Evolutionary conservation across 2,888 invertebrate genomes (phyloP), one percentile per base, ranked within the genome.

Genomic region (Seladonia tumulorum): DNA sequence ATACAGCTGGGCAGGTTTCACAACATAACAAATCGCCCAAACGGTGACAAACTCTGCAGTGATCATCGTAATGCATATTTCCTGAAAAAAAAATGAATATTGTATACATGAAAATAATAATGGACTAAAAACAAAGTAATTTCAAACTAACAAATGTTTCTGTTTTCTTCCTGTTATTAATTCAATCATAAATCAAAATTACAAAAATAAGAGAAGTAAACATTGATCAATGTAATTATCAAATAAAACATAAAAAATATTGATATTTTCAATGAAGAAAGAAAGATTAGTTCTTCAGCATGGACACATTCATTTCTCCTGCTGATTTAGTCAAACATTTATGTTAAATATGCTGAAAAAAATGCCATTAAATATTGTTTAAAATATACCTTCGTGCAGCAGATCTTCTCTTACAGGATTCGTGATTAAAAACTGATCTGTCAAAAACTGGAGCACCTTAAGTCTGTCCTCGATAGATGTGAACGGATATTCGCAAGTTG

Each of bases 1-100:
- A 99, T 39, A 99, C 99, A 47, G 99, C 99, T 35, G 99, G 99
- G 94, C 99, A 99, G 5, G 98, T 98, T 95, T 99, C 99, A 95
- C 99, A 99, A 94, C 99, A 99, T 18, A 99, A 95, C 76, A 99
- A 96, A 95, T 99, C 99, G 45, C 99, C 99, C 81, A 98, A 96
- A 84, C 98, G 97, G 95, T 99, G 98, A 93, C 99, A 99, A 45
- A 98, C 97, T 88, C 98, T 96, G 93, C 99, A 99, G 95, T 98
- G 98, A 95, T 99, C 98, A 95, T 98, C 98, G 95, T 98, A 98
- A 94, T 97, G 97, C 95, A 98, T 98, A 91, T 98, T 98, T 93
- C 97, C 97, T 96, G 93, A 86, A 87, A 87, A 93, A 86, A 87
- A 87, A 81, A 89, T 60, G 14, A 63, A 25, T n/a, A 10, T 47